Conservation (phyloP, 2,113 vertebrate species). For the Nematolebias whitei region DNA sequence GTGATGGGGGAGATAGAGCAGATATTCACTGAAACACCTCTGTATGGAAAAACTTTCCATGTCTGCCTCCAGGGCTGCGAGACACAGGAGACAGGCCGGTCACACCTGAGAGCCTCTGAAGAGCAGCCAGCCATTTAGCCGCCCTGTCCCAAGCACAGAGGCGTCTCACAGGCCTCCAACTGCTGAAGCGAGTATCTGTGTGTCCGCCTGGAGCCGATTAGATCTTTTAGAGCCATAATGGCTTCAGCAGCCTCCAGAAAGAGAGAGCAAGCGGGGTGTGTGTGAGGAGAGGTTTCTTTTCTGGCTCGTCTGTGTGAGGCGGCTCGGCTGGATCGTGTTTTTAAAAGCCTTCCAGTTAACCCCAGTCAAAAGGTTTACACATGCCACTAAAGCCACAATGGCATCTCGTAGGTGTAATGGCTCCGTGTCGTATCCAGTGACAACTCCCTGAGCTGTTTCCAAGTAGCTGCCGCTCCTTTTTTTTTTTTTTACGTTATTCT, state of each 20-base stretch:
- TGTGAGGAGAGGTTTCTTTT: conserved; percentile 63
- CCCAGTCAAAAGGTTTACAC: conserved; percentile 74
- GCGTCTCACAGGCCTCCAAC: conserved; percentile 48
- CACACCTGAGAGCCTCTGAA: conserved; percentile 77
- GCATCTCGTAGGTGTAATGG: conserved; percentile 52
- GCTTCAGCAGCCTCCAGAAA: conserved; percentile 69
- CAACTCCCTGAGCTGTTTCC: conserved; percentile 25
- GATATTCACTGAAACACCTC: conserved; percentile 70
- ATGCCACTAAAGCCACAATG: conserved; percentile 66
- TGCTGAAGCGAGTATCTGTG: conserved; percentile 62
- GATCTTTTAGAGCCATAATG: conserved; percentile 68
- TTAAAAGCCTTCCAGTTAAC: conserved; percentile 76
- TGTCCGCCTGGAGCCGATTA: conserved; percentile 68
- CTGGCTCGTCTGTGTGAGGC: conserved; percentile 48
- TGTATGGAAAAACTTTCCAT: conserved; percentile 43
- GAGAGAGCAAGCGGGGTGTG: conserved; percentile 57
- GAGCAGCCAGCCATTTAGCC: conserved; percentile 70
- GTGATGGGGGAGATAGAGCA: conserved; percentile 63
- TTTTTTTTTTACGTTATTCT: not conserved
- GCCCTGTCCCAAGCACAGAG: conserved; percentile 51
- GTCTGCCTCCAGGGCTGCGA: conserved; percentile 52
- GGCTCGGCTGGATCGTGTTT: too few relatives aligned
- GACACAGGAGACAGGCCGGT: conserved; percentile 63
- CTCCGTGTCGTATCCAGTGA: conserved; percentile 50
- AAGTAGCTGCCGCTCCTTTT: not conserved